phyloP scores from a whole-genome alignment of 2,797 vertebrate genomes.

The Gallinago solitaria region DNA sequence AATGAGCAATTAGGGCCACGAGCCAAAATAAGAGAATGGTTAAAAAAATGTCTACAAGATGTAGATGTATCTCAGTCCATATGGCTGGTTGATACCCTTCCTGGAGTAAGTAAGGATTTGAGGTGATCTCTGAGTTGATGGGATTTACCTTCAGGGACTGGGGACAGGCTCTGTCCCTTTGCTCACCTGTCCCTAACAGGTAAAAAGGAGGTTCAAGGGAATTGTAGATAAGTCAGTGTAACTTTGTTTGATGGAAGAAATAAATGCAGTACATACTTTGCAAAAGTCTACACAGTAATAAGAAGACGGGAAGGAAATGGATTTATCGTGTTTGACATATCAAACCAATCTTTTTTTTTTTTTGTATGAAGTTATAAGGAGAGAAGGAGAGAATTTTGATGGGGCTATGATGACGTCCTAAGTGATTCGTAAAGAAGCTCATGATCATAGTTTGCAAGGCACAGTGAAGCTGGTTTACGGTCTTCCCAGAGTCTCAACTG shows the following conservation, averaged over 20 bases:
- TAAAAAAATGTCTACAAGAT: background rate
- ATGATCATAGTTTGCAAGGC: background rate
- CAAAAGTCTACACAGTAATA: background rate
- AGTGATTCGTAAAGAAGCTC: background rate
- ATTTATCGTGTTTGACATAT: rapidly evolving
- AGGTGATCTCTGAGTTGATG: background rate
- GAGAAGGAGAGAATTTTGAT: background rate
- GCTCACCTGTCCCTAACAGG: background rate
- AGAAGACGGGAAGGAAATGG: background rate
- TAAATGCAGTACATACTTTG: background rate
- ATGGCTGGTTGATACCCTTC: background rate
- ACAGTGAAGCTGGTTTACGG: background rate
- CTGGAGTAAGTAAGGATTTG: background rate
- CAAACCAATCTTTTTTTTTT: background rate
- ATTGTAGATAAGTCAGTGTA: background rate
- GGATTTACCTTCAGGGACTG: background rate
- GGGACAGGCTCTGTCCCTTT: background rate
- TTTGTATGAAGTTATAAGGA: background rate
- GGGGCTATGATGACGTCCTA: background rate
- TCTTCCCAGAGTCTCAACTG: background rate
- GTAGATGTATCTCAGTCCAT: background rate
- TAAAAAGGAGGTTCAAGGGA: background rate
- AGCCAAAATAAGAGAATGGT: background rate
- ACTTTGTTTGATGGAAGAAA: background rate
- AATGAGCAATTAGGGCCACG: background rate